Base-by-base conservation (phyloP, 2,797 vertebrate genomes). In the Discoglossus pictus region DNA sequence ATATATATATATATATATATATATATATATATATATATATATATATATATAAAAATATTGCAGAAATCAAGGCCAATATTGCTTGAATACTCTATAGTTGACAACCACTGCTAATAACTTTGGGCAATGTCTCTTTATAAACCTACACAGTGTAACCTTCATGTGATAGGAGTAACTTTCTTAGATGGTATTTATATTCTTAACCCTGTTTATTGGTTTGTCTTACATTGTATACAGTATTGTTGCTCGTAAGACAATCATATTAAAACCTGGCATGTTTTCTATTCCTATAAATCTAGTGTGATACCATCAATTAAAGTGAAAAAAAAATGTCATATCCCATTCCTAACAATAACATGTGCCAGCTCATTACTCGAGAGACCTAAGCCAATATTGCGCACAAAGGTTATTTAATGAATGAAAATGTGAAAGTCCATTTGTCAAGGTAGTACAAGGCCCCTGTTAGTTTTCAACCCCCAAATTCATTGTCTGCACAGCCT, bases 401-500 rank as follows among this genome's bases (percentile, higher is more conserved):
- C 88, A 89, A 89, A 90, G 87, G 87, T 90, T 90, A 85, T 83
- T 89, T 84, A 87, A 7, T 87, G 87, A 91, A 86, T 86, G 84
- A 86, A 88, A 88, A 83, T 81, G 83, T 85, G 86, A 89, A 89
- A 89, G 87, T 84, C 88, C 92, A 96, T 98, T 99, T 96, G 92
- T 98, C 93, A 97, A 89, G 87, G 90, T 91, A 83, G 82, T 73
- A 80, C 82, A 47, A 38, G 74, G 78, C 91, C 92, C 92, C 88
- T 89, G 89, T 84, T 87, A 86, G 90, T 92, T 94, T 92, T 91
- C 89, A 89, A 69, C 82, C 88, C 90, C 86, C 89, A 91, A 91
- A 95, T 91, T 96, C 94, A 94, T 97, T 97, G 94, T 95, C 93
- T 90, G 82, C 85, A 51, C 74, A 87, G 92, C 91, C 90, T 90